Base-by-base conservation (phyloP, 2,888 invertebrate species). In the Girardia tigrina region DNA sequence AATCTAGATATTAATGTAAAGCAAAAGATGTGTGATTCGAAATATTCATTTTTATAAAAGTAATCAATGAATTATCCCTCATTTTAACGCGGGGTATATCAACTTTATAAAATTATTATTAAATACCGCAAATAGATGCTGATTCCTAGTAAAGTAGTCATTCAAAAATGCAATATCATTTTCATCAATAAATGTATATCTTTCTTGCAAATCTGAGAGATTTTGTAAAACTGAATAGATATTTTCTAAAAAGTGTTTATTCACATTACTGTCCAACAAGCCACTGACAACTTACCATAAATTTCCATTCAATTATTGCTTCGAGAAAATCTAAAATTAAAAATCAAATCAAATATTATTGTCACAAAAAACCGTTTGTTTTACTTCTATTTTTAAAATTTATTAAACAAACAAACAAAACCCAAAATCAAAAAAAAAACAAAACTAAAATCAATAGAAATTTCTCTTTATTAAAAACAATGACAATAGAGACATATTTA, bases 371-470 rank as follows among this genome's bases (percentile, higher is more conserved):
- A 36, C 36, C 16, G 36, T 36, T 16, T 12, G 36, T 36, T 12
- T 36, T 36, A 12, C 8, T 36, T 36, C 12, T 12, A 36, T 12
- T 36, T 36, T 8, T 12, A 36, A 36, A 36, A 36, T 36, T 36
- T 36, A 36, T 36, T 36, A 8, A 36, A 12, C 36, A 16, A 36
- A 36, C 8, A 12, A 36, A 36, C 16, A 36, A 12, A 12, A 12
- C 16, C 16, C 36, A 12, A 36, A 36, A 36, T 16, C 8, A 36
- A n/a, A n/a, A 36, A n/a, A 56, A 71, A 71, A 71, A 2, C 28
- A 28, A 71, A 71, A 71, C 26, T n/a, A 26, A 71, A 71, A 71
- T 28, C 71, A 28, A 71, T 29, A 26, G 71, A n/a, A 71, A 71
- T 71, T n/a, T 71, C 71, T 16, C 16, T 71, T 29, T 71, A 71